Conservation (phyloP, 2,888 invertebrate species). For the Heliconius sara region DNA sequence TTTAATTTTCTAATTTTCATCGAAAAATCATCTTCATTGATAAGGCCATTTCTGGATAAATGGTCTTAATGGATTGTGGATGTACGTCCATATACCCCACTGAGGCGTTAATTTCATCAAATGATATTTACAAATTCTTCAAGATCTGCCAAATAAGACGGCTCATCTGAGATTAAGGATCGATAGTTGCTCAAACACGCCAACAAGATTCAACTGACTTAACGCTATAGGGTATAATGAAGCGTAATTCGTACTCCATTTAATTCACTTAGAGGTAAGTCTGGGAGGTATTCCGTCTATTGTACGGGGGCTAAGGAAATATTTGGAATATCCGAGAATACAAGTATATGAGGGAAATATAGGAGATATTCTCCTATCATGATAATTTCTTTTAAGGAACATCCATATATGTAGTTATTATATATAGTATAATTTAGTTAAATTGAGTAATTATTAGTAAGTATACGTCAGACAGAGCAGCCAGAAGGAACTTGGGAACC, state of each 20-base stretch:
- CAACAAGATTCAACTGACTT: constrained; percentile 18
- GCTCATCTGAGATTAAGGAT: constrained; percentile 18
- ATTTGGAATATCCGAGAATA: background rate
- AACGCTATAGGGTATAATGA: constrained; percentile 18
- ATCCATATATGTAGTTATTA: too few relatives aligned
- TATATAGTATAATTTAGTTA: too few relatives aligned
- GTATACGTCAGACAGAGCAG: too few relatives aligned
- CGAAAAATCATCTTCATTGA: too few relatives aligned
- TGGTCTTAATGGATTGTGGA: too few relatives aligned
- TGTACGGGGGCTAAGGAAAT: background rate
- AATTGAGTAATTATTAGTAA: too few relatives aligned
- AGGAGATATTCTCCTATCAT: background rate
- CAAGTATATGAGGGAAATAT: background rate
- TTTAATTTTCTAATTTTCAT: too few relatives aligned
- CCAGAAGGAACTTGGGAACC: too few relatives aligned
- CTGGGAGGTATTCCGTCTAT: background rate
- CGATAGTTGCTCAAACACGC: constrained; percentile 22
- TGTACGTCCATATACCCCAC: background rate
- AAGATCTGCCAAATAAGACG: background rate
- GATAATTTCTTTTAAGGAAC: background rate
- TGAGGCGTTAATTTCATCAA: background rate
- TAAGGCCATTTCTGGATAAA: too few relatives aligned
- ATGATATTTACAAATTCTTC: background rate
- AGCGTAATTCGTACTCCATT: constrained; percentile 23
- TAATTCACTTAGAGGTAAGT: constrained; percentile 18